Evolutionary conservation across 1,140 invertebrate species (phyloP).

Genomic region (Acyrthosiphon pisum): DNA sequence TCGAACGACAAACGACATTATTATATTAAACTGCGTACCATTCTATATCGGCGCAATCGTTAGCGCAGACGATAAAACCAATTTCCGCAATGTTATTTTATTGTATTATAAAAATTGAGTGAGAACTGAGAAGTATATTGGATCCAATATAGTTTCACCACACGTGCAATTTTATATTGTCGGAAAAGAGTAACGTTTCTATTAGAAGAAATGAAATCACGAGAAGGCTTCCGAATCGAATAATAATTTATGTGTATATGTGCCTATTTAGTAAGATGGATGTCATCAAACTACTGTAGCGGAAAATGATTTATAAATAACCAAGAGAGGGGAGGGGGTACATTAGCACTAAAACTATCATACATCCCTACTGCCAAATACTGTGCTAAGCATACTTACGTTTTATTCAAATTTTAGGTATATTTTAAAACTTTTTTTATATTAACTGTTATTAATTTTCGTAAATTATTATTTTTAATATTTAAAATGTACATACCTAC

Average conservation of each 20-base stretch:
- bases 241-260: no score
- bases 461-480: no score
- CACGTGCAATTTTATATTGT: neutral
- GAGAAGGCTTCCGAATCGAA: neutral
- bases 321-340: neutral
- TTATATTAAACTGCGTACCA: neutral
- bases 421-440: neutral
- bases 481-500: no score
- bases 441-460: neutral
- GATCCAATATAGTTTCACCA: neutral
- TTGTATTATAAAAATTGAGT: neutral
- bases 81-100: slow-evolving; percentile 10
- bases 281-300: neutral
- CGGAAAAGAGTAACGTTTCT: neutral
- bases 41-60: neutral
- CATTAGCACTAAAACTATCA: neutral
- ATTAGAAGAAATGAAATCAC: neutral
- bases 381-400: neutral
- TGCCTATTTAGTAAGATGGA: neutral
- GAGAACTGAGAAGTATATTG: neutral
- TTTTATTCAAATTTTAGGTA: neutral
- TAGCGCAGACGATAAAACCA: neutral
- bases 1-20: no score
- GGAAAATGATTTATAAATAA: no score
- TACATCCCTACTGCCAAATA: neutral